Percentiles rank a stretch among this genome's conserved stretches.
Evolutionary conservation across 2,113 vertebrate genomes (phyloP).

Genomic region (Jaculus jaculus): DNA sequence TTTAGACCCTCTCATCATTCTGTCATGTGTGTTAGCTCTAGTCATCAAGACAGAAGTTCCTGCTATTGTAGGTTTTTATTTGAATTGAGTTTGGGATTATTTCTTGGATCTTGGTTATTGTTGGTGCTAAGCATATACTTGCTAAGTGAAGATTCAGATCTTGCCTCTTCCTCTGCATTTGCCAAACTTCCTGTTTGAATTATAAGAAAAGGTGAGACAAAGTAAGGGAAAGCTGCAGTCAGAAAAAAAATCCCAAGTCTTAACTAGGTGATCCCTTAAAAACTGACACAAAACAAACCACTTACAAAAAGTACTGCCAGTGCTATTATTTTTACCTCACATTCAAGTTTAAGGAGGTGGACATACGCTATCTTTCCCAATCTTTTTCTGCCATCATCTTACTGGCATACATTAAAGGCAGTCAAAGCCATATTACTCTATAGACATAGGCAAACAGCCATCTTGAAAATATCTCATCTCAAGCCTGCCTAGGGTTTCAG

Average conservation of each 20-base stretch:
- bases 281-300: not conserved
- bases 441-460: not conserved
- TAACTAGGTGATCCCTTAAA: not conserved
- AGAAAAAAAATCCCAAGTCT: not conserved
- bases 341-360: not conserved
- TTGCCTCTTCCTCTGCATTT: not conserved
- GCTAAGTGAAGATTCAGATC: not conserved
- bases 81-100: constrained; percentile 16
- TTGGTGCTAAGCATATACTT: not conserved
- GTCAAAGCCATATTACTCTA: not conserved
- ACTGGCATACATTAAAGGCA: not conserved
- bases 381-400: not conserved
- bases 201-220: not conserved
- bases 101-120: not conserved
- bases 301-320: not conserved
- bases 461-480: not conserved
- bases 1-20: not conserved
- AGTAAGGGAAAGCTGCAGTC: not conserved
- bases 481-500: not conserved
- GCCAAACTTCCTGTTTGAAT: not conserved
- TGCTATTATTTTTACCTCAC: not conserved
- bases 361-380: not conserved
- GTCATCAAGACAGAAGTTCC: not conserved
- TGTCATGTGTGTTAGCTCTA: not conserved
- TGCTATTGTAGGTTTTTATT: not conserved